phyloP scores from a whole-genome alignment of 2,888 invertebrate species.

The Cyclophora albipunctata region DNA sequence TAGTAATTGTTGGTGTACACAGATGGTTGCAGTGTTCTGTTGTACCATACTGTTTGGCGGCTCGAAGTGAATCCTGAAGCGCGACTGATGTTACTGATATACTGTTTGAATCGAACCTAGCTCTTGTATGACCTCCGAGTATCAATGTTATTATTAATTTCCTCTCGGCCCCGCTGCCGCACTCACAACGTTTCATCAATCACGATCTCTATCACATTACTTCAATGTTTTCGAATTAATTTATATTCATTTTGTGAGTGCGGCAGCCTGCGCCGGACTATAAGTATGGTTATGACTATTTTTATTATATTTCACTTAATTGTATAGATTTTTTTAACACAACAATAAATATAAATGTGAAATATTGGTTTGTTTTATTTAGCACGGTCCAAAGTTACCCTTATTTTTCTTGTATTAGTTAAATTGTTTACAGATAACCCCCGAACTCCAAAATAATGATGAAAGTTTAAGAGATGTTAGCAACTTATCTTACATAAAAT shows the following conservation, averaged over 20 bases:
- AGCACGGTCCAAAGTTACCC: neutral
- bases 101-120: slow-evolving; percentile 62
- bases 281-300: slow-evolving; percentile 63
- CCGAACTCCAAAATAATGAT: too few relatives aligned
- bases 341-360: slow-evolving; percentile 75
- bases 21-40: slow-evolving; percentile 44
- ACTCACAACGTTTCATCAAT: slow-evolving; percentile 15
- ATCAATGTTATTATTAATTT: slow-evolving; percentile 71
- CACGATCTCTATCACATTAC: slow-evolving; percentile 18
- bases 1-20: slow-evolving; percentile 60
- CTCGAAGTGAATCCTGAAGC: slow-evolving; percentile 40
- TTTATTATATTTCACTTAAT: slow-evolving; percentile 72
- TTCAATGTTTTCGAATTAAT: slow-evolving; percentile 13
- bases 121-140: slow-evolving; percentile 73
- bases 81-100: slow-evolving; percentile 70
- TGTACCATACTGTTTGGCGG: slow-evolving; percentile 30
- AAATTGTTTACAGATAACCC: too few relatives aligned
- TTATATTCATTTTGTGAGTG: slow-evolving; percentile 20
- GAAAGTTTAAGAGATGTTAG: too few relatives aligned
- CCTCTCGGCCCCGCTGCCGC: slow-evolving; percentile 41
- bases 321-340: slow-evolving; percentile 74
- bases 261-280: slow-evolving; percentile 48
- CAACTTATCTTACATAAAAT: too few relatives aligned
- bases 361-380: slow-evolving; percentile 56
- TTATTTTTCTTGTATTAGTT: too few relatives aligned